Conservation (phyloP, 2,113 vertebrate genomes). For the Erinaceus europaeus region DNA sequence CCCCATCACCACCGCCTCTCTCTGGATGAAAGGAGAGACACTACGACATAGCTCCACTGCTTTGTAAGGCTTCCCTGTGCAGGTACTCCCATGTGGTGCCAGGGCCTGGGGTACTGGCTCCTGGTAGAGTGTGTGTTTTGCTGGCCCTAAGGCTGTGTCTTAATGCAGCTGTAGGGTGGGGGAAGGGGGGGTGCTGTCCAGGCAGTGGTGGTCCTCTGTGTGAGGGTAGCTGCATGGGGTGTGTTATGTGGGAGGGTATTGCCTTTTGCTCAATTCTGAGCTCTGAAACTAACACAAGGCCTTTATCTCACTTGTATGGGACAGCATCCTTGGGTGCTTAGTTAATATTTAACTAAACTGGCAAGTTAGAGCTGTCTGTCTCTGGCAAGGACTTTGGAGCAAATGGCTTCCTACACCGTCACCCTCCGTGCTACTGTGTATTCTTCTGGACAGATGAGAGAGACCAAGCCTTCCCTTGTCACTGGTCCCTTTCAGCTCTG, state of each 20-base stretch:
- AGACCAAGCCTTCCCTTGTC: neutral
- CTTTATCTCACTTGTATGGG: conserved; percentile 51
- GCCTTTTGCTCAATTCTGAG: neutral
- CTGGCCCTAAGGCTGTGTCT: neutral
- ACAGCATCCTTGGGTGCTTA: conserved; percentile 45
- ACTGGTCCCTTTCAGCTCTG: neutral
- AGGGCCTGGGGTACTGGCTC: no score
- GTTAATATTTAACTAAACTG: conserved; percentile 59
- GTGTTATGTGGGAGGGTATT: neutral
- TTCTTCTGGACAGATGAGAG: neutral
- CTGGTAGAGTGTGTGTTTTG: neutral
- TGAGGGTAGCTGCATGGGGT: neutral
- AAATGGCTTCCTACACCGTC: conserved; percentile 22
- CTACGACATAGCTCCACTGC: no score
- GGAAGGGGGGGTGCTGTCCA: neutral
- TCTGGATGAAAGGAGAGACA: no score
- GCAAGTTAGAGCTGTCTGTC: conserved; percentile 61
- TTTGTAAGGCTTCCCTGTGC: no score
- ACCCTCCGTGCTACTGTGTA: neutral
- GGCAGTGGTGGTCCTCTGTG: neutral
- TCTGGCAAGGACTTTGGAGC: conserved; percentile 25
- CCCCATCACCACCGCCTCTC: no score
- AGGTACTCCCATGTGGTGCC: no score
- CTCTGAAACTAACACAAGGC: neutral
- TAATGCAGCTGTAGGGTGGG: neutral